Percentiles rank a stretch among this genome's conserved stretches.
Conservation (phyloP, 2,113 vertebrate species). For the Pipa parva region DNA sequence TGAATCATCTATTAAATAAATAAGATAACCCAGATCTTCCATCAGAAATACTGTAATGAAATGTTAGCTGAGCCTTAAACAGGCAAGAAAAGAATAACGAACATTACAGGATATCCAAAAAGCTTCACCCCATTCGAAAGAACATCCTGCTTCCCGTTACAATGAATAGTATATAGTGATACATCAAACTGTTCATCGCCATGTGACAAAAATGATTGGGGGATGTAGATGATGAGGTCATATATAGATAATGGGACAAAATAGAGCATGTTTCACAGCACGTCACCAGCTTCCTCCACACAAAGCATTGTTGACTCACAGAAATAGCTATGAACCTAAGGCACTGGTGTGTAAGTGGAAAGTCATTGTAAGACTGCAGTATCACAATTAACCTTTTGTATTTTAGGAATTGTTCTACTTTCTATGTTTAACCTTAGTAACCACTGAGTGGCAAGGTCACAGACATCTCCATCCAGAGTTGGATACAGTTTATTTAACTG, state of each 20-base stretch:
- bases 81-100: conserved; percentile 18
- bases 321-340: not conserved
- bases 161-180: conserved; percentile 50
- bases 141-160: conserved; percentile 51
- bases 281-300: not conserved
- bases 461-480: not conserved
- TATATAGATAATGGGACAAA: not conserved
- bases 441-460: not conserved
- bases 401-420: not conserved
- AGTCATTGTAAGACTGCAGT: not conserved
- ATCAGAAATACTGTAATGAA: no score
- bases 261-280: not conserved
- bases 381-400: not conserved
- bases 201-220: conserved; percentile 47
- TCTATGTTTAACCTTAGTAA: conserved; percentile 1
- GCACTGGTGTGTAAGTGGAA: not conserved
- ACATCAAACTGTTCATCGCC: conserved; percentile 47
- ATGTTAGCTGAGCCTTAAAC: not conserved
- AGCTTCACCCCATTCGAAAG: conserved; percentile 50
- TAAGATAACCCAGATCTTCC: no score
- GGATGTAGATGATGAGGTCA: not conserved
- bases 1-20: no score
- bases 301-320: not conserved
- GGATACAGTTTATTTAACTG: no score
- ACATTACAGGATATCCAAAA: conserved; percentile 54